These are phyloP conservation scores for Microplitis manilae DNA, from an alignment of 2,888 invertebrate genomes.

Conservation along the genomic window DNA sequence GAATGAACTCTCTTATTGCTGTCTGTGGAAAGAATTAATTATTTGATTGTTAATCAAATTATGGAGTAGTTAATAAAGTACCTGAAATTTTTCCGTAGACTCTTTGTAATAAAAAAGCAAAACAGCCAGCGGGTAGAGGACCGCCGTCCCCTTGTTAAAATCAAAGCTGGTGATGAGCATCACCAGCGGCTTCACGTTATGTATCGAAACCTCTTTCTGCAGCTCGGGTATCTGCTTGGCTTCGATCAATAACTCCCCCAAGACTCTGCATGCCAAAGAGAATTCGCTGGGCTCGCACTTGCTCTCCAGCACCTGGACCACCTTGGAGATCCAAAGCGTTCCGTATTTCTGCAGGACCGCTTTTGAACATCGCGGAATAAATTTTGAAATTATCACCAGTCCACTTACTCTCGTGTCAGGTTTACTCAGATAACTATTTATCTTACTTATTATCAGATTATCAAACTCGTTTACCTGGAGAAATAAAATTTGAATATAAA, in stretches of 20 bases:
- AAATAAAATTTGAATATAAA: not conserved
- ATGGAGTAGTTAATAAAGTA: conserved; percentile 43
- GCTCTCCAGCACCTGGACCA: conserved; percentile 58
- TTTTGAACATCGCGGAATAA: conserved; percentile 52
- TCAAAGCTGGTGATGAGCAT: conserved; percentile 52
- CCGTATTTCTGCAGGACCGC: conserved; percentile 57
- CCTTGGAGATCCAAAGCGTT: conserved; percentile 62
- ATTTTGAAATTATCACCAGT: conserved; percentile 54
- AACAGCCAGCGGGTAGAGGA: conserved; percentile 60
- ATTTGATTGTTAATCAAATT: not conserved
- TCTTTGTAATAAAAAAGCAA: conserved; percentile 65
- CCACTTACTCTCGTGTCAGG: conserved; percentile 55
- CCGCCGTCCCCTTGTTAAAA: conserved; percentile 48
- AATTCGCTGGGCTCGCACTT: conserved; percentile 51
- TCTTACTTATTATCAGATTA: conserved; percentile 52
- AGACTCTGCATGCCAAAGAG: conserved; percentile 56
- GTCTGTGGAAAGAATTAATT: conserved; percentile 56
- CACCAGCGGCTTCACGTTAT: conserved; percentile 63
- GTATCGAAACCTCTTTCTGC: conserved; percentile 64
- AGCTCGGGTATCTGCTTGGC: conserved; percentile 62
- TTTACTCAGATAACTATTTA: conserved; percentile 62
- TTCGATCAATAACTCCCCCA: conserved; percentile 53
- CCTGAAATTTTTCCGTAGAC: conserved; percentile 62
- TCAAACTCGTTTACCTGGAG: conserved; percentile 56
- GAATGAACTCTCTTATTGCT: conserved; percentile 56